These are phyloP conservation scores for Cheilosia grossa DNA, from an alignment of 2,888 invertebrate genomes.

Conservation along the genomic window DNA sequence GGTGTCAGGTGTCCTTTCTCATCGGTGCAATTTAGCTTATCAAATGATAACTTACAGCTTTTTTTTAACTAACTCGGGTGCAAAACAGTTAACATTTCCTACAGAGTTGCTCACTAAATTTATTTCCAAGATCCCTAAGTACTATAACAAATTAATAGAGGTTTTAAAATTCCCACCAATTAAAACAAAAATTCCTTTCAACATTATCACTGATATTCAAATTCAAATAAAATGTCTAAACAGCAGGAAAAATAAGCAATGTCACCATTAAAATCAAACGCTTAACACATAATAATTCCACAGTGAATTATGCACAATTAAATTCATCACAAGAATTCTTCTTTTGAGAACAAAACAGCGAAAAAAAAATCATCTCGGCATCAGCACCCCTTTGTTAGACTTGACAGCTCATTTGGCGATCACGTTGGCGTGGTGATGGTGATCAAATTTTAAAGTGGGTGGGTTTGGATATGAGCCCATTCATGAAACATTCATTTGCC, in stretches of 20 bases:
- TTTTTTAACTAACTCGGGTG: no score
- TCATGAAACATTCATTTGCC: slow-evolving; percentile 63
- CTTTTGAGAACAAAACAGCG: not conserved
- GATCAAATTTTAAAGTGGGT: slow-evolving; percentile 38
- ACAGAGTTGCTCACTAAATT: not conserved
- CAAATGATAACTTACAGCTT: no score
- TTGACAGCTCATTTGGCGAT: slow-evolving; percentile 64
- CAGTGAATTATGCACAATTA: slow-evolving; percentile 57
- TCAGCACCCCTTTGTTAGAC: slow-evolving; percentile 57
- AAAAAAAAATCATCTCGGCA: slow-evolving; percentile 21
- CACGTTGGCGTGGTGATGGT: slow-evolving; percentile 44
- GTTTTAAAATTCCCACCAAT: slow-evolving; percentile 2
- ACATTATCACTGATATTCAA: slow-evolving; percentile 21
- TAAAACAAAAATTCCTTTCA: slow-evolving; percentile 28
- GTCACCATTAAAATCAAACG: slow-evolving; percentile 61
- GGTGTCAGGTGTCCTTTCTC: no score
- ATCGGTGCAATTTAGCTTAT: no score
- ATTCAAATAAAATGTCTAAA: slow-evolving; percentile 12
- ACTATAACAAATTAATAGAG: not conserved
- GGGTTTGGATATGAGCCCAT: slow-evolving; percentile 67
- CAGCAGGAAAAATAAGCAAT: slow-evolving; percentile 7
- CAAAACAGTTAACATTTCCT: no score
- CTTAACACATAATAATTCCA: slow-evolving; percentile 68
- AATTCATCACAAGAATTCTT: slow-evolving; percentile 51
- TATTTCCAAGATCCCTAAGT: not conserved